Base-by-base conservation (phyloP, 1,140 invertebrate genomes). In the Megathymus violae region DNA sequence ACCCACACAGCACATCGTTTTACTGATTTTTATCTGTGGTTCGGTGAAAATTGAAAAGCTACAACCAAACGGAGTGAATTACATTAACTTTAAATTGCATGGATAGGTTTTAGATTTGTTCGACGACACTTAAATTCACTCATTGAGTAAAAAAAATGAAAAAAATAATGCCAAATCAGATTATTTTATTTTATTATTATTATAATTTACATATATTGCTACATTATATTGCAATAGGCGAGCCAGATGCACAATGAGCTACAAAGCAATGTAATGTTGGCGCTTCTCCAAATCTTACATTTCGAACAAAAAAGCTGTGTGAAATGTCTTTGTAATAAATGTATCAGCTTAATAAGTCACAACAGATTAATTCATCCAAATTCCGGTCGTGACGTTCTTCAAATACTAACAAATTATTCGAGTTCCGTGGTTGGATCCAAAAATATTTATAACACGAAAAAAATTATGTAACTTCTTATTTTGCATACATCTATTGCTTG, bases 1-100 rank as follows among this genome's bases (percentile, higher is more conserved):
- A 38, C 69, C 62, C 36, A 64, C 69, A 19, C 22, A 31, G 4
- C 14, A n/a, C n/a, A n/a, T n/a, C n/a, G n/a, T n/a, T n/a, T n/a
- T n/a, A n/a, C n/a, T n/a, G n/a, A n/a, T n/a, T n/a, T n/a, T n/a
- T n/a, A n/a, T n/a, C n/a, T n/a, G n/a, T n/a, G n/a, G n/a, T n/a
- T n/a, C n/a, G n/a, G n/a, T n/a, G n/a, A n/a, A n/a, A n/a, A n/a
- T n/a, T n/a, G n/a, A n/a, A n/a, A n/a, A n/a, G n/a, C n/a, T n/a
- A n/a, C n/a, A n/a, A n/a, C n/a, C n/a, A n/a, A n/a, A n/a, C n/a
- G n/a, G n/a, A n/a, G n/a, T n/a, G n/a, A n/a, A n/a, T n/a, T n/a
- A n/a, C n/a, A n/a, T n/a, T n/a, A n/a, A n/a, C n/a, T n/a, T n/a
- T n/a, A n/a, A n/a, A n/a, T n/a, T n/a, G n/a, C n/a, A n/a, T n/a